Conservation (phyloP, 2,113 vertebrate genomes). For the Cervus canadensis region DNA sequence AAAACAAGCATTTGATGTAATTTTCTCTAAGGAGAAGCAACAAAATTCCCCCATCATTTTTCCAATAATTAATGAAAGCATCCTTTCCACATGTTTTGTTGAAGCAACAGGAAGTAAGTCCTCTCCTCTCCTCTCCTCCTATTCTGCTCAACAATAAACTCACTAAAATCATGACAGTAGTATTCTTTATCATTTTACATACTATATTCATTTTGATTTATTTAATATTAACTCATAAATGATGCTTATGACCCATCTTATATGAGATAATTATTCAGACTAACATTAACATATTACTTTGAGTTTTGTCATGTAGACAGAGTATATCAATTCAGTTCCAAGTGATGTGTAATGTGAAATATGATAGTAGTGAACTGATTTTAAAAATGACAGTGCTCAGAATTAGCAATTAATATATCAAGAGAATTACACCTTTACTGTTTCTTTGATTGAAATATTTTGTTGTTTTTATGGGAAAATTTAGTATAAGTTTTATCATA, state of each 20-base stretch:
- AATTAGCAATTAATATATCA: neutral
- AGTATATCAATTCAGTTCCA: neutral
- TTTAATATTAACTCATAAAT: constrained; percentile 30
- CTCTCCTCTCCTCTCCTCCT: neutral
- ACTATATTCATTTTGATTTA: constrained; percentile 20
- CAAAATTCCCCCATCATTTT: neutral
- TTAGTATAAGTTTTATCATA: neutral
- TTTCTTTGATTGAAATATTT: neutral
- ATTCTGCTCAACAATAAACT: constrained; percentile 31
- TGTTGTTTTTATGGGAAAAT: neutral
- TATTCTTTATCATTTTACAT: neutral
- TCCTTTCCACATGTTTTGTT: constrained; percentile 39
- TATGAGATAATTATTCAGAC: neutral
- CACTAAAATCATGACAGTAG: neutral
- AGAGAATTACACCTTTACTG: neutral
- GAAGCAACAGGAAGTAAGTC: neutral
- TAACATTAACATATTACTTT: constrained; percentile 6
- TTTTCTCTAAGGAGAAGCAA: neutral
- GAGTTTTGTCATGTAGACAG: neutral
- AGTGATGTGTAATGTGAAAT: neutral
- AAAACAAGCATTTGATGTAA: neutral
- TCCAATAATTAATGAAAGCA: constrained; percentile 40
- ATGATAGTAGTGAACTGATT: neutral
- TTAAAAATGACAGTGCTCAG: neutral
- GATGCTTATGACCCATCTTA: neutral